Base-by-base conservation (phyloP, 2,113 vertebrate genomes). In the Conger conger region DNA sequence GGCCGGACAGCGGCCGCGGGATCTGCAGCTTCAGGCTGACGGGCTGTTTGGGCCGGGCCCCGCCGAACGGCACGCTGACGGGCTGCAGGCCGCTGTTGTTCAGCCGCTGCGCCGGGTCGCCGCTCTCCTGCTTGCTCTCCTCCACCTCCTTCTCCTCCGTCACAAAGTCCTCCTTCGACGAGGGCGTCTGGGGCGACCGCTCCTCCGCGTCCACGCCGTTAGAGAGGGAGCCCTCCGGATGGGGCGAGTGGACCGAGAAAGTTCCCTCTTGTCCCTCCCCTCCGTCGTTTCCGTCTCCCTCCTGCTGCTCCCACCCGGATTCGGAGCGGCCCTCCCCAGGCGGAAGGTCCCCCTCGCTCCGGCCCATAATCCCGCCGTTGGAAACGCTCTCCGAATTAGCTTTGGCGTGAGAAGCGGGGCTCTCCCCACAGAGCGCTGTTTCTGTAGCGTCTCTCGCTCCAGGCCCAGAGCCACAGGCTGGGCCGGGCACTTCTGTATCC, bases 61-160 rank as follows among this genome's bases (percentile, higher is more conserved):
- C 98, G 90, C 98, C 98, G 85, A 96, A 99, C 81, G 98, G 97
- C 90, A 97, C 95, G 85, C 97, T 98, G 87, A 97, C 92, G 37
- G 96, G 95, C 35, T 96, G 97, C 88, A 97, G 87, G 4, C 83
- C 89, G 81, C 91, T 93, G 90, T 89, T 93, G 79, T 94, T 94
- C 40, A 90, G 77, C 86, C 81, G 88, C 76, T 81, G 37, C 84
- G 92, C 50, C 80, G 89, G 96, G n/a, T 97, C 97, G 38, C 93
- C 93, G 87, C 90, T 95, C 93, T 99, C 98, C 86, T 96, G 97
- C 86, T 99, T 99, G 95, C 98, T 99, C 91, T 99, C 98, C 89
- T 99, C 98, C 93, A 99, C 97, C 91, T 99, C 98, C 87, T 99
- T 99, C 93, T 99, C 98, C 93, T 99, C 98, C 2, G 96, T 99